phyloP scores from a whole-genome alignment of 2,797 vertebrate genomes.

The Steatocranus sp. region DNA sequence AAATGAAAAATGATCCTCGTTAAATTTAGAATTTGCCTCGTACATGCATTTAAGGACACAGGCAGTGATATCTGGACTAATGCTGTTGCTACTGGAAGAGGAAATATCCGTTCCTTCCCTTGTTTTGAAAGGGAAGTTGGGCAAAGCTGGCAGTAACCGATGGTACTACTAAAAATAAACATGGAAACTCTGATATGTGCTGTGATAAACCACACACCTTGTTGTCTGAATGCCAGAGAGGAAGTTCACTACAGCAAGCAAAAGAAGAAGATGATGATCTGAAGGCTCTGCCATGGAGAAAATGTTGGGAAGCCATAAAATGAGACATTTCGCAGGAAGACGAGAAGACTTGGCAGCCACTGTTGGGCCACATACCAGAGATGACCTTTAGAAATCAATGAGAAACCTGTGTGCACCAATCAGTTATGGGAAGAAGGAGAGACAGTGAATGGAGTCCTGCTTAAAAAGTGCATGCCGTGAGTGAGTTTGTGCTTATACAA shows the following conservation, averaged over 20 bases:
- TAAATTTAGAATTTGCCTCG: fast-evolving
- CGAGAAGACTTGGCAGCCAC: neutral
- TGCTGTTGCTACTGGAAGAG: neutral
- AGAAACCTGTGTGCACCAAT: neutral
- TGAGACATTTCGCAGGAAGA: neutral
- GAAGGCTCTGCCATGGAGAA: neutral
- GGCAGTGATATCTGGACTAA: neutral
- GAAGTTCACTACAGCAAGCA: fast-evolving
- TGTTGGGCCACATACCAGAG: neutral
- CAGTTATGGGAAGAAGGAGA: fast-evolving
- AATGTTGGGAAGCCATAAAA: neutral
- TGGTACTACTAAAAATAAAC: neutral
- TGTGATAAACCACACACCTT: neutral
- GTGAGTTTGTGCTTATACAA: too few species aligned
- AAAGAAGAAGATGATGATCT: fast-evolving
- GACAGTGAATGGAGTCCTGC: neutral
- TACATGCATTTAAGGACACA: neutral
- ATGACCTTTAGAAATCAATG: too few species aligned
- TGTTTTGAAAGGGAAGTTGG: neutral
- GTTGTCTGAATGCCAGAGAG: neutral
- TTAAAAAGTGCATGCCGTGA: neutral
- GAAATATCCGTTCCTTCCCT: neutral
- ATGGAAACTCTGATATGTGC: neutral
- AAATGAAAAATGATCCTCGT: neutral
- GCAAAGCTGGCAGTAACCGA: fast-evolving